These are phyloP conservation scores for Lordiphosa mommai DNA, from an alignment of 1,140 invertebrate species.

Conservation along the genomic window DNA sequence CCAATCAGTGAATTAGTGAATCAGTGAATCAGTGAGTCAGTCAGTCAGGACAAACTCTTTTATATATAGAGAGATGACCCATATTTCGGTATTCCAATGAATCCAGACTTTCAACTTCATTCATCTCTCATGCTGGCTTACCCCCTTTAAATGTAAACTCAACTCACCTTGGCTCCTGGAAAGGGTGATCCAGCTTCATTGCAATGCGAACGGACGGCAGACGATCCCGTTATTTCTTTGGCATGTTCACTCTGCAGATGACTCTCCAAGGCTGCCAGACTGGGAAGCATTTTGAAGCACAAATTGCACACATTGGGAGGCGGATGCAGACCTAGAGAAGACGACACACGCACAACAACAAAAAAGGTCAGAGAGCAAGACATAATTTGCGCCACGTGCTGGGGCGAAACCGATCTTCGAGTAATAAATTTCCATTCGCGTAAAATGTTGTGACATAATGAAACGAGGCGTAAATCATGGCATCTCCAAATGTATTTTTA, in stretches of 20 bases:
- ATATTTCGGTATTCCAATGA: no score
- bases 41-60: no score
- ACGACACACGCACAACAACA: constrained; percentile 7
- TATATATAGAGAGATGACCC: no score
- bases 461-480: constrained; percentile 46
- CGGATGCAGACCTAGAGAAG: constrained; percentile 59
- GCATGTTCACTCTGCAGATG: constrained; percentile 88
- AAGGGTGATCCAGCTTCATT: constrained; percentile 35
- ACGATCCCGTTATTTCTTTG: constrained; percentile 57
- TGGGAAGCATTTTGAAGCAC: constrained; percentile 99
- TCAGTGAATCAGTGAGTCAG: no score
- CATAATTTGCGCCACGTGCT: constrained; percentile 50
- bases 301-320: constrained; percentile 91
- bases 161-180: constrained; percentile 65
- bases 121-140: no score
- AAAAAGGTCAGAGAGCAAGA: constrained; percentile 24
- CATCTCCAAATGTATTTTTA: constrained; percentile 53
- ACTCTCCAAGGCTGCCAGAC: constrained; percentile 96
- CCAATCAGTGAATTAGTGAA: no score
- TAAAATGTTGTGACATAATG: constrained; percentile 74
- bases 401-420: constrained; percentile 23
- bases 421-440: constrained; percentile 69
- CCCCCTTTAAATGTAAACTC: no score
- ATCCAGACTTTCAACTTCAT: no score
- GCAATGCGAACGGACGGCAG: constrained; percentile 24